phyloP scores from a whole-genome alignment of 2,113 vertebrate species.

The Bos taurus region ARS-UCD2.0 NC_037337.1:30733501-30734000 shows the following conservation, averaged over 20 bases:
- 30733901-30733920: constrained; percentile 17
- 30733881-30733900: constrained; percentile 34
- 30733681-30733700: neutral
- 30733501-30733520: neutral
- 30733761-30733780: neutral
- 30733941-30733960: constrained; percentile 35
- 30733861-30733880: constrained; percentile 25
- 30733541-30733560: neutral
- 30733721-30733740: neutral
- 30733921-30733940: constrained; percentile 2
- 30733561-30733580: constrained; percentile 32
- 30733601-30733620: neutral
- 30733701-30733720: neutral
- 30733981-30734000: neutral
- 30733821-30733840: constrained; percentile 3
- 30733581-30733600: neutral
- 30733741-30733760: neutral
- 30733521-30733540: neutral
- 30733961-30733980: constrained; percentile 18
- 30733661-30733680: neutral
- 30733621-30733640: neutral
- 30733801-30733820: constrained; percentile 54
- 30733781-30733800: neutral
- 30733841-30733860: constrained; percentile 38
- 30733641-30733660: neutral